Percentiles rank a stretch among this genome's conserved stretches.
Evolutionary conservation across 1,140 invertebrate genomes (phyloP).

Genomic region (Mercenaria mercenaria): DNA sequence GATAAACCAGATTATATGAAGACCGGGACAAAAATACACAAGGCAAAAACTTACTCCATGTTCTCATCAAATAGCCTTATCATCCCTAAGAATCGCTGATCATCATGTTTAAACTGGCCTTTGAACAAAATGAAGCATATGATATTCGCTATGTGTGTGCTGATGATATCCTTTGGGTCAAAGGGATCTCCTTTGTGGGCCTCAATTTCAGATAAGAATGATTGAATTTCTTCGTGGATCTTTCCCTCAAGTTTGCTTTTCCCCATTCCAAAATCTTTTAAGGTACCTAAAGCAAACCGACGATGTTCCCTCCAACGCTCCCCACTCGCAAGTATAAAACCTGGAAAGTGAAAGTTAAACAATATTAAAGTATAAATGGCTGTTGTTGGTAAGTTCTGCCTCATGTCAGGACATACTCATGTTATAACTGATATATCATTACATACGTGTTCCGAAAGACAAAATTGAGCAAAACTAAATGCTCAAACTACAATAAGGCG

Average conservation of each 20-base stretch:
- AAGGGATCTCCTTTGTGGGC: slow-evolving; percentile 37
- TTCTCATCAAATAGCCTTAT: slow-evolving; percentile 51
- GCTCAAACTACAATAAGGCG: too few relatives aligned
- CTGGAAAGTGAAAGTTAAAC: too few relatives aligned
- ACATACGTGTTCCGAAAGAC: too few relatives aligned
- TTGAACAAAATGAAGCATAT: slow-evolving; percentile 41
- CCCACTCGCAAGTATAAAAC: slow-evolving; percentile 18
- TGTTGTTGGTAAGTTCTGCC: too few relatives aligned
- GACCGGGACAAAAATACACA: too few relatives aligned
- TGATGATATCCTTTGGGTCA: slow-evolving; percentile 27
- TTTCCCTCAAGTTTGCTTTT: slow-evolving; percentile 35
- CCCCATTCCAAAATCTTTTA: slow-evolving; percentile 64
- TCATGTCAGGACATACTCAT: too few relatives aligned
- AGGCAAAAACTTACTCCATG: slow-evolving; percentile 36
- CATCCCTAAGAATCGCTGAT: slow-evolving; percentile 12
- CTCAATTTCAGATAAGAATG: not conserved
- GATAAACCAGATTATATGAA: too few relatives aligned
- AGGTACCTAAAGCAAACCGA: slow-evolving; percentile 15
- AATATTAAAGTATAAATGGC: too few relatives aligned
- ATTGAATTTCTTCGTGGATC: slow-evolving; percentile 46
- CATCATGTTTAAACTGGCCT: slow-evolving; percentile 46
- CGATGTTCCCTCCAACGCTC: slow-evolving; percentile 45
- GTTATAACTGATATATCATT: too few relatives aligned
- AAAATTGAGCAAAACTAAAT: too few relatives aligned
- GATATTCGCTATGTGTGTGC: slow-evolving; percentile 32